Evolutionary conservation across 2,113 vertebrate species (phyloP), one percentile per base, ranked within the genome.

Genomic region (Lampris incognitus): DNA sequence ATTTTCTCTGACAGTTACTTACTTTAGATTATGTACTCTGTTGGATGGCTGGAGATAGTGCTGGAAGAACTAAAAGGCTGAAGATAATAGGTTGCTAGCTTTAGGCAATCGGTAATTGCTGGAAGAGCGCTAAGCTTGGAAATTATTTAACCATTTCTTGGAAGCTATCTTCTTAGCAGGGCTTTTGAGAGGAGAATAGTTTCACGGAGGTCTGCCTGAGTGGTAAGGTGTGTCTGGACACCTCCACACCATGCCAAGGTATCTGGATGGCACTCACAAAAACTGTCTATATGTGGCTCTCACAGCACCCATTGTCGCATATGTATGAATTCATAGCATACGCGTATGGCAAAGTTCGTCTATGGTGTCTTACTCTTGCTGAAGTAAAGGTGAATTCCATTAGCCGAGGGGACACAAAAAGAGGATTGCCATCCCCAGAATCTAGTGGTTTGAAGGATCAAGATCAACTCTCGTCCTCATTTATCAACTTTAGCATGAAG

Each of bases 11-110:
- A 13, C 42, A 63, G 48, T 63, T 24, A 63, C 11, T 5, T n/a
- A 42, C 61, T 63, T 54, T 7, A 64, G 59, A 48, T 59, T 78
- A 24, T 24, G 24, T 24, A 66, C n/a, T 36, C 24, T 63, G 40
- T 0, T 59, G 59, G 57, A 38, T 10, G 37, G 49, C 1, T 36
- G 48, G 36, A 67, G 37, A 5, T 66, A 56, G 61, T 55, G 50
- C 54, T 40, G 49, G 36, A 57, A 24, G 55, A 57, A 52, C 62
- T 69, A 73, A 52, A 63, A n/a, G 72, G 66, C 69, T 58, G 10
- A 41, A 60, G 76, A 69, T 84, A 85, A 85, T 80, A 81, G 56
- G 46, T 69, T 50, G 44, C 64, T 74, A 74, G 66, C 66, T 7
- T 6, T 61, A 66, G 57, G 6, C 40, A 46, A 49, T 8, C 59